phyloP scores from a whole-genome alignment of 1,140 invertebrate genomes.

The Phymastichus coffea region DNA sequence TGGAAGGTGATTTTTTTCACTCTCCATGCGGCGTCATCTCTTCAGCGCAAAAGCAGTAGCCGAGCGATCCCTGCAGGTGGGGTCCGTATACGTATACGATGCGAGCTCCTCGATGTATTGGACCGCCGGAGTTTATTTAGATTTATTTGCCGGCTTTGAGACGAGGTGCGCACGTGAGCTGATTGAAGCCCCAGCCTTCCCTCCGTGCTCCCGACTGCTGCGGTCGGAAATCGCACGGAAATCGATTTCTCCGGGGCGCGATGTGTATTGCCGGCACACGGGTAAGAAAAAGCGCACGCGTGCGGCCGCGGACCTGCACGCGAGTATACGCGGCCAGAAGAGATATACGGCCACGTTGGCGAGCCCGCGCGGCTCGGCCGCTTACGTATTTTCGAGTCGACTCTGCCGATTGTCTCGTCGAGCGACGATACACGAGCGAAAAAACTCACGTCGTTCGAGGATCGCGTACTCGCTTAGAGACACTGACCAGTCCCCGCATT shows the following conservation, averaged over 20 bases:
- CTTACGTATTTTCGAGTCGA: no score
- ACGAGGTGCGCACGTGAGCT: background rate
- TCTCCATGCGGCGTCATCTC: background rate
- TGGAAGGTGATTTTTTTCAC: background rate
- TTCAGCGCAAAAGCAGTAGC: background rate
- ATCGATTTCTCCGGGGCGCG: background rate
- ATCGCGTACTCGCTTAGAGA: no score
- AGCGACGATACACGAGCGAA: no score
- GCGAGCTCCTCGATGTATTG: background rate
- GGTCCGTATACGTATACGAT: background rate
- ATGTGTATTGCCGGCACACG: no score
- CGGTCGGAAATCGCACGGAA: conserved; percentile 5
- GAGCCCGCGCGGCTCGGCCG: no score
- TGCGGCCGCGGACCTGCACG: no score
- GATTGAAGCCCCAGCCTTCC: background rate
- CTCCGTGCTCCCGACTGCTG: no score
- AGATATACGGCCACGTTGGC: no score
- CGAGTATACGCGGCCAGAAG: background rate
- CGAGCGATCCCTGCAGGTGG: background rate
- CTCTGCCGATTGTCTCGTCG: no score
- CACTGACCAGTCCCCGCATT: no score
- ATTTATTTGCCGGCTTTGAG: conserved; percentile 16
- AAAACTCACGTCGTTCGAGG: no score
- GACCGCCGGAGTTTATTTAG: conserved; percentile 16
- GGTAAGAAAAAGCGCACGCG: background rate